These are phyloP conservation scores for Sitta europaea DNA, from an alignment of 2,113 vertebrate genomes.

Conservation along the genomic window DNA sequence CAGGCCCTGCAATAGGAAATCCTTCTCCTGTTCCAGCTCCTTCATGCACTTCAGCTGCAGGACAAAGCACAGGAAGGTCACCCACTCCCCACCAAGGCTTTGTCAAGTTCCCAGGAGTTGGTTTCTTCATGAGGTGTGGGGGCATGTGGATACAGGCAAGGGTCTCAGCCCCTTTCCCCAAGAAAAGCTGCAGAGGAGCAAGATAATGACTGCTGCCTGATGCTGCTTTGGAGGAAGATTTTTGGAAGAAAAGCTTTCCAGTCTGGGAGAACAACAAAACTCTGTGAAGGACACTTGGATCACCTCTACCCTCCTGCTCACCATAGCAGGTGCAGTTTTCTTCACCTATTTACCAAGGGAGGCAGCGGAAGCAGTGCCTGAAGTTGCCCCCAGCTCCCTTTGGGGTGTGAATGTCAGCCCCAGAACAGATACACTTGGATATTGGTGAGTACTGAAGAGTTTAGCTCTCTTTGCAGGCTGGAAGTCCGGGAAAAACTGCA, in stretches of 20 bases:
- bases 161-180: neutral
- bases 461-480: neutral
- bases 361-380: neutral
- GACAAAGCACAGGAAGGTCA: neutral
- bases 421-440: neutral
- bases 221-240: neutral
- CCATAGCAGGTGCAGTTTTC: neutral
- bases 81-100: neutral
- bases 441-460: neutral
- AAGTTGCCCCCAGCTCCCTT: neutral
- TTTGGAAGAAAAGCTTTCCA: neutral
- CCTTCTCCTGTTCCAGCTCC: constrained; percentile 92
- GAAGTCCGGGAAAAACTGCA: neutral
- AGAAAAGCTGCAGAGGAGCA: neutral
- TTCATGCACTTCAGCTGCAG: constrained; percentile 90
- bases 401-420: neutral
- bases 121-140: neutral
- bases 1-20: constrained; percentile 87
- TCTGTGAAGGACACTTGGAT: neutral
- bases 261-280: neutral
- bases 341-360: neutral
- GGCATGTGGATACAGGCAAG: neutral
- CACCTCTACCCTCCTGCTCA: neutral
- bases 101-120: neutral
- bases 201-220: neutral